phyloP scores from a whole-genome alignment of 2,113 vertebrate genomes.

The Dasypus novemcinctus region DNA sequence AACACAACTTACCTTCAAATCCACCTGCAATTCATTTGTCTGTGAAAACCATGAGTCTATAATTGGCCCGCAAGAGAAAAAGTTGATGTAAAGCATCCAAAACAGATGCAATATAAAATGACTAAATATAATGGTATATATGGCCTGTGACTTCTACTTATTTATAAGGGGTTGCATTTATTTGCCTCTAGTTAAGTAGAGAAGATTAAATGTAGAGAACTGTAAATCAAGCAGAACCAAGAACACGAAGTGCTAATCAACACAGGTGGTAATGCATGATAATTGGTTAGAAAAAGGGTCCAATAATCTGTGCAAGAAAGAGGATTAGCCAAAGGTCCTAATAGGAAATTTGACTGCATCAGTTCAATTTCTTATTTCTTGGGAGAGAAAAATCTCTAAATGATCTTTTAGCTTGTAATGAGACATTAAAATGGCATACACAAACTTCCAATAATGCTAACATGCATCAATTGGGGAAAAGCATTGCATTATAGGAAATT shows the following conservation, averaged over 20 bases:
- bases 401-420: conserved; percentile 20
- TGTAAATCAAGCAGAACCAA: background rate
- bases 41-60: background rate
- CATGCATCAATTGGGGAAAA: background rate
- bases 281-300: conserved; percentile 2
- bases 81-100: background rate
- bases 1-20: background rate
- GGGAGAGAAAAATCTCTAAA: conserved; percentile 32
- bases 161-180: background rate
- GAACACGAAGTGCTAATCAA: background rate
- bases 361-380: conserved; percentile 50
- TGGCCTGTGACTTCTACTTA: background rate
- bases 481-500: background rate
- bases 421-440: conserved; percentile 25
- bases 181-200: background rate
- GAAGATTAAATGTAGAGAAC: conserved; percentile 10
- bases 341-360: background rate
- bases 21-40: background rate
- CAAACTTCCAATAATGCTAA: conserved; percentile 16
- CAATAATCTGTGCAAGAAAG: conserved; percentile 36
- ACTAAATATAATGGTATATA: background rate
- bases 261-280: background rate
- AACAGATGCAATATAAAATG: background rate
- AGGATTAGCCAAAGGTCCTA: conserved; percentile 28
- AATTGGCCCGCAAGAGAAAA: background rate